A percentile compares a stretch with the other conserved stretches of the same genome.
Conservation (phyloP, 2,888 invertebrate genomes). For the Cheilosia vulpina region DNA sequence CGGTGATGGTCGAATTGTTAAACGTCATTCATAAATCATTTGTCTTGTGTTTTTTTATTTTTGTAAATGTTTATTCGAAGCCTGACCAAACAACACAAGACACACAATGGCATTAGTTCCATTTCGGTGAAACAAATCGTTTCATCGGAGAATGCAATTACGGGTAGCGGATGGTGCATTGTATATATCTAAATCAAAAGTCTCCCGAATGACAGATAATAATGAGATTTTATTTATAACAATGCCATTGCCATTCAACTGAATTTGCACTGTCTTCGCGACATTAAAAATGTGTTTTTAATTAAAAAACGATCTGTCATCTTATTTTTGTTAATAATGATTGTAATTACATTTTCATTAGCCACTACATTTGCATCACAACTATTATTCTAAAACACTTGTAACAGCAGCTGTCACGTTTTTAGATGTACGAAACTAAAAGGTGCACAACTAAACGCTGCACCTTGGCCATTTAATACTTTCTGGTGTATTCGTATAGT, state of each 20-base stretch:
- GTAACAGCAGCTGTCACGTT: no score
- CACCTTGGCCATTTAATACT: no score
- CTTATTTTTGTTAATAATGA: no score
- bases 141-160: constrained; percentile 56
- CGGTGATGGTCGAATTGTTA: constrained; percentile 49
- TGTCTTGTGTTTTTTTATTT: constrained; percentile 36
- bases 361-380: no score
- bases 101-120: constrained; percentile 69
- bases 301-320: no score
- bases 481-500: no score
- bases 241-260: constrained; percentile 14
- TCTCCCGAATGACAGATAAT: constrained; percentile 50
- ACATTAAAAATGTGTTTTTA: no score
- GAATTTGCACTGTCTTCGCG: no score
- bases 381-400: no score
- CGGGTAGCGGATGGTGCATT: constrained; percentile 14
- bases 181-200: constrained; percentile 10
- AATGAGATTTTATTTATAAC: constrained; percentile 52
- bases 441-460: no score
- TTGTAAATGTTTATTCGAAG: constrained; percentile 64
- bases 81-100: constrained; percentile 61
- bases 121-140: constrained; percentile 69
- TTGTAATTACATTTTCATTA: no score
- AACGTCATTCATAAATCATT: constrained; percentile 75
- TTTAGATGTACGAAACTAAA: no score